These are phyloP conservation scores for Orientallactaga bullata DNA, from an alignment of 2,113 vertebrate genomes.

Conservation along the genomic window DNA sequence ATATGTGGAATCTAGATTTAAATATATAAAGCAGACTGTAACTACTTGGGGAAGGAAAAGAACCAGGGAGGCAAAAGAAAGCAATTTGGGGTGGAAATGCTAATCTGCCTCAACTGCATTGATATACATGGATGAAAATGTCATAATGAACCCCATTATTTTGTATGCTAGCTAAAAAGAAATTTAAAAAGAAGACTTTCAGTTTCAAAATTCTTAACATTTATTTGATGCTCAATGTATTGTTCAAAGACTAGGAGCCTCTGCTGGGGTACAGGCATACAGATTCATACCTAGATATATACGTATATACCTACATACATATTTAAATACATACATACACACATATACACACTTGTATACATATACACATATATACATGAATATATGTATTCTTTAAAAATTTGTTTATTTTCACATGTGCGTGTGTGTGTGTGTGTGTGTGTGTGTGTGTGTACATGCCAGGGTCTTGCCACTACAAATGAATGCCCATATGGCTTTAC, in stretches of 20 bases:
- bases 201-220: not conserved
- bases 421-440: not conserved
- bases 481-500: no score
- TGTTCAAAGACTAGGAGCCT: not conserved
- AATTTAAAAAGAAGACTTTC: not conserved
- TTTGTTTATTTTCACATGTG: not conserved
- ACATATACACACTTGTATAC: not conserved
- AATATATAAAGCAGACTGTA: not conserved
- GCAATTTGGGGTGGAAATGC: not conserved
- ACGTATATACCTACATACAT: not conserved
- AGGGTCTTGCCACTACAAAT: no score
- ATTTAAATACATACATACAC: accelerated
- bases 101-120: not conserved
- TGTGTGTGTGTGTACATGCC: no score
- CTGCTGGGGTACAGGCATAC: not conserved
- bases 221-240: not conserved
- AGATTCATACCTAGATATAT: accelerated
- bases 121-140: not conserved
- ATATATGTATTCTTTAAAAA: not conserved
- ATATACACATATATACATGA: not conserved
- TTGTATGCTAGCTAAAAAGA: not conserved
- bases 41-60: no score
- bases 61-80: not conserved
- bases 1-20: not conserved
- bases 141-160: not conserved